Evolutionary conservation across 2,888 invertebrate genomes (phyloP).

Genomic region (Eupithecia inturbata): DNA sequence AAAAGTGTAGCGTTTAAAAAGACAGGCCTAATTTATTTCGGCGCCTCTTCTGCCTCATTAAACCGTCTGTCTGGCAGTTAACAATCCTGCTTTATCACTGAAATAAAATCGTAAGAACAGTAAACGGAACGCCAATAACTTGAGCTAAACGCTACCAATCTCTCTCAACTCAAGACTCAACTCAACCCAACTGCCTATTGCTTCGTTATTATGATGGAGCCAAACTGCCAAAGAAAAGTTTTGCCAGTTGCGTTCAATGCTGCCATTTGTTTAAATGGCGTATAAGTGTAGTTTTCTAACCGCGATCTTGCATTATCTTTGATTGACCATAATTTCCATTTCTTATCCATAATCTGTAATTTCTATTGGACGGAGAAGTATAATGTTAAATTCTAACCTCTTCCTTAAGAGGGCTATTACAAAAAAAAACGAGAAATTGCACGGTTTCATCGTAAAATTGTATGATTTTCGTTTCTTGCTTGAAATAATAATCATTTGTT

Average conservation of each 20-base stretch:
- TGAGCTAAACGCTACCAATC: conserved; percentile 31
- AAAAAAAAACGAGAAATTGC: too few relatives aligned
- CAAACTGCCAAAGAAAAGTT: conserved; percentile 36
- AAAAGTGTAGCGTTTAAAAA: conserved; percentile 4
- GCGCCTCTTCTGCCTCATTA: conserved; percentile 23
- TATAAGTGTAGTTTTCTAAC: conserved; percentile 61
- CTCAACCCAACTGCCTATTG: conserved; percentile 29
- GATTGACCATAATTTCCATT: conserved; percentile 49
- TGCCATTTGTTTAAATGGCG: conserved; percentile 53
- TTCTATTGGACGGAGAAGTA: conserved; percentile 7
- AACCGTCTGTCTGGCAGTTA: conserved; percentile 30
- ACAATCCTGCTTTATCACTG: conserved; percentile 13
- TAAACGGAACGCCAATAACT: conserved; percentile 46
- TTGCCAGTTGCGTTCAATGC: conserved; percentile 31
- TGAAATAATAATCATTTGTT: too few relatives aligned
- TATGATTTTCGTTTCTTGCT: too few relatives aligned
- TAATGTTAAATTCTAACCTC: background rate
- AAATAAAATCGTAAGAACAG: conserved; percentile 51
- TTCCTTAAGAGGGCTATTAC: too few relatives aligned
- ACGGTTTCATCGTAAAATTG: too few relatives aligned
- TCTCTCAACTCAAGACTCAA: conserved; percentile 17
- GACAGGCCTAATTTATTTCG: conserved; percentile 8
- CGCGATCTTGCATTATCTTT: conserved; percentile 50
- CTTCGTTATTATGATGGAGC: conserved; percentile 41
- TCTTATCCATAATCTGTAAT: conserved; percentile 46